Percentiles rank a stretch among this genome's conserved stretches.
These are phyloP conservation scores for Sinocyclocheilus grahami DNA, from an alignment of 2,113 vertebrate genomes.

Conservation along the genomic window DNA sequence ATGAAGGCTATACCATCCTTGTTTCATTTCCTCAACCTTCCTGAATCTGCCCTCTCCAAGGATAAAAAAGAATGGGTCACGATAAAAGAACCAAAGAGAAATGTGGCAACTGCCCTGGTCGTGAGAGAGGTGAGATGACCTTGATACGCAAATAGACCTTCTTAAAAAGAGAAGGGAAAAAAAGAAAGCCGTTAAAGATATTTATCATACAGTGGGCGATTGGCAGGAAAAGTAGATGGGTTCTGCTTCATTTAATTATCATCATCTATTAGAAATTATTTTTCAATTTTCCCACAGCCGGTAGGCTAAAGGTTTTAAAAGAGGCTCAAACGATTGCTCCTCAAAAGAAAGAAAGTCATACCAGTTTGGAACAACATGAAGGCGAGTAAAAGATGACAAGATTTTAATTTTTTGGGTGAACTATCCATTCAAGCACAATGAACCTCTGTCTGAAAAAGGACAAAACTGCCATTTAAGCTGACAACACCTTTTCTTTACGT, in stretches of 20 bases:
- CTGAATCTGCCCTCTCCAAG: slow-evolving; percentile 21
- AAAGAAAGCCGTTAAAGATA: slow-evolving; percentile 55
- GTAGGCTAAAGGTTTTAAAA: not conserved
- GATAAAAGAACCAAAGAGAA: slow-evolving; percentile 18
- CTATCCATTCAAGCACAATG: not conserved
- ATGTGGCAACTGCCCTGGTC: slow-evolving; percentile 37
- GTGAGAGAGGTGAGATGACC: slow-evolving; percentile 62
- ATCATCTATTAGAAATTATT: slow-evolving; percentile 25
- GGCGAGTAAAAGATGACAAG: not conserved
- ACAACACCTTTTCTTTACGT: slow-evolving; percentile 1
- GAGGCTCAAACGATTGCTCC: not conserved
- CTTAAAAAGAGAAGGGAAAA: slow-evolving; percentile 42
- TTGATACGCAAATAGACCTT: slow-evolving; percentile 63
- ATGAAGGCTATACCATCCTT: not conserved
- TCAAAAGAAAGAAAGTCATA: not conserved
- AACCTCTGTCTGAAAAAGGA: not conserved
- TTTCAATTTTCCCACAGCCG: not conserved
- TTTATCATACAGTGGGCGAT: slow-evolving; percentile 56
- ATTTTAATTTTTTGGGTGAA: not conserved
- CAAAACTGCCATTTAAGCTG: not conserved
- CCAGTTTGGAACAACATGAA: not conserved
- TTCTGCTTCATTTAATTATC: slow-evolving; percentile 55
- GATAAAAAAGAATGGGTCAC: slow-evolving; percentile 30
- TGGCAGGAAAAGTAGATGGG: slow-evolving; percentile 52
- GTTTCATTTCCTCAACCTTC: slow-evolving; percentile 35